A percentile compares a stretch with the other conserved stretches of the same genome.
Evolutionary conservation across 2,797 vertebrate species (phyloP).

Genomic region (Sciurus carolinensis): DNA sequence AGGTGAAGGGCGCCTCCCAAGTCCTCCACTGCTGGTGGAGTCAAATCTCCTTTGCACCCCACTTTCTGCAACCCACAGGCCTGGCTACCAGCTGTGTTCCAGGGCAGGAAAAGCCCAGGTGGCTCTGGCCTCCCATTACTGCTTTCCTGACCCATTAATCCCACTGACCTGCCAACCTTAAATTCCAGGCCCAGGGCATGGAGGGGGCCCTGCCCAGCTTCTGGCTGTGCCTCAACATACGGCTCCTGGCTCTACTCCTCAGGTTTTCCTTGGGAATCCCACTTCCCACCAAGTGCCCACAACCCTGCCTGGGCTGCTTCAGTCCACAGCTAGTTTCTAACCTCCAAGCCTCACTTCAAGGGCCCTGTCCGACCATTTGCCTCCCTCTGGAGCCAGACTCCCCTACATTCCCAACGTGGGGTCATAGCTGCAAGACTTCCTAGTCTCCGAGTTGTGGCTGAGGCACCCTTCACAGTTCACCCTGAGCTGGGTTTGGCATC

Average conservation of each 20-base stretch:
- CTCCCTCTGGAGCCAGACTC: not conserved
- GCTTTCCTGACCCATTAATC: rapidly evolving
- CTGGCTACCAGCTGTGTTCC: rapidly evolving
- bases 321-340: not conserved
- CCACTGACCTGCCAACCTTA: rapidly evolving
- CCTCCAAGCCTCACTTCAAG: not conserved
- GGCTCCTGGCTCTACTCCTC: rapidly evolving
- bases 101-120: rapidly evolving
- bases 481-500: no score
- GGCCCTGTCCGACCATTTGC: rapidly evolving
- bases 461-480: not conserved
- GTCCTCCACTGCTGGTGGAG: rapidly evolving
- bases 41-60: no score
- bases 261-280: not conserved
- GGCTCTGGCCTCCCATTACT: rapidly evolving
- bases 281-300: rapidly evolving
- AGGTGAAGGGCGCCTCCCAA: rapidly evolving
- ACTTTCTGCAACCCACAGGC: rapidly evolving
- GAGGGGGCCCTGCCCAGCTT: no score
- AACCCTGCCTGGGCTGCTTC: rapidly evolving
- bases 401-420: not conserved
- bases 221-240: rapidly evolving
- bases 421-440: no score
- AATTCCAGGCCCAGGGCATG: rapidly evolving
- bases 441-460: not conserved